These are phyloP conservation scores for Glossophaga mutica DNA, from an alignment of 2,797 vertebrate genomes.

Conservation along the genomic window DNA sequence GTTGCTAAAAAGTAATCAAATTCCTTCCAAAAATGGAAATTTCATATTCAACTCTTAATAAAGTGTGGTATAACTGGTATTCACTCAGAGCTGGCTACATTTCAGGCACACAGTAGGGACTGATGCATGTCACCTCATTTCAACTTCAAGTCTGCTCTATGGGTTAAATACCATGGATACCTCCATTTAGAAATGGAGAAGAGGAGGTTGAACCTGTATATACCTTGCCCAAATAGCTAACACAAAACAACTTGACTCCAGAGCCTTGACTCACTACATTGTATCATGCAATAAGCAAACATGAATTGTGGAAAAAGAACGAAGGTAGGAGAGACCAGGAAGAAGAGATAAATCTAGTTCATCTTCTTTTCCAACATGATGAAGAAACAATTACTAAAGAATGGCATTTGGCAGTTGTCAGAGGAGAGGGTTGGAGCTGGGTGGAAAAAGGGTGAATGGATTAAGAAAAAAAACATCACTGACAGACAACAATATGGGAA, in stretches of 20 bases:
- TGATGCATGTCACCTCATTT: not conserved
- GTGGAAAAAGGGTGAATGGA: not conserved
- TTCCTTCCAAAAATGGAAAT: not conserved
- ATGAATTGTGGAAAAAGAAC: not conserved
- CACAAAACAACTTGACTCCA: not conserved
- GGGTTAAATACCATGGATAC: too few relatives aligned
- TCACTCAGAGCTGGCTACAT: not conserved
- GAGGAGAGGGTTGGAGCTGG: too few relatives aligned
- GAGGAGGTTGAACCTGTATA: not conserved
- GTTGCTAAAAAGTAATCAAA: not conserved
- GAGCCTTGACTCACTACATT: not conserved
- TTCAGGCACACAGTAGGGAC: not conserved
- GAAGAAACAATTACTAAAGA: not conserved
- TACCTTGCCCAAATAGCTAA: not conserved
- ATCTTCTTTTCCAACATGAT: not conserved
- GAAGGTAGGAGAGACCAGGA: not conserved
- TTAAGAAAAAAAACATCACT: not conserved
- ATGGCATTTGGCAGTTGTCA: not conserved
- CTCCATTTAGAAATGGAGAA: not conserved
- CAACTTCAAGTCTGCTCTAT: not conserved
- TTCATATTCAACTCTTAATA: constrained; percentile 9
- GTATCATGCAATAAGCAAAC: not conserved
- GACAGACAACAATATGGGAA: not conserved
- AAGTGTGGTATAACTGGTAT: not conserved
- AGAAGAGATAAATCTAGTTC: not conserved